phyloP scores from a whole-genome alignment of 2,888 invertebrate genomes.

The Phytoseiulus persimilis region DNA sequence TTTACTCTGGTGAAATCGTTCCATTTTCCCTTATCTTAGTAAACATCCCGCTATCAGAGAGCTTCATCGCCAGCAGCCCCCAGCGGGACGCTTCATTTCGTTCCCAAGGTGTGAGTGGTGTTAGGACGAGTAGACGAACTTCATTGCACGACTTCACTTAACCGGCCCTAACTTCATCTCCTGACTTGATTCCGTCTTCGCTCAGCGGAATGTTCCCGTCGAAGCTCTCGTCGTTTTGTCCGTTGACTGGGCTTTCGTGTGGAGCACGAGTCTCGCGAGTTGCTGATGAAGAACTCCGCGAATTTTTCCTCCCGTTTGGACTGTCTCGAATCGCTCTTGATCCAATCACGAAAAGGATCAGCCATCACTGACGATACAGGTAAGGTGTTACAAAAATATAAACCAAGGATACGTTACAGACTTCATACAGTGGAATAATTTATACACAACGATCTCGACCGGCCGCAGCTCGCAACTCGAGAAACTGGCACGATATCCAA shows the following conservation, averaged over 20 bases:
- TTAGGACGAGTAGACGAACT: neutral
- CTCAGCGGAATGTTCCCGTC: neutral
- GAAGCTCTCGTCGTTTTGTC: neutral
- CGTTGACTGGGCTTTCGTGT: neutral
- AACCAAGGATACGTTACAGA: neutral
- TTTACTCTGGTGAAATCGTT: neutral
- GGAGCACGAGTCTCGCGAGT: neutral
- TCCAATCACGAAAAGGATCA: neutral
- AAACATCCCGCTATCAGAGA: neutral
- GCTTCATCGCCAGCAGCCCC: neutral
- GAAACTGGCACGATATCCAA: neutral
- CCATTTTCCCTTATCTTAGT: neutral
- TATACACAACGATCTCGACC: neutral
- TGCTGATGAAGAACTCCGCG: neutral
- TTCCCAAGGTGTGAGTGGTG: neutral
- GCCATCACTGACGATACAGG: neutral
- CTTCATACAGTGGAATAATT: neutral
- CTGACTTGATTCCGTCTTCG: neutral
- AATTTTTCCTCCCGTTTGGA: neutral
- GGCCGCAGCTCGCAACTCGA: neutral
- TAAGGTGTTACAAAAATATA: neutral
- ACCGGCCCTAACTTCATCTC: neutral
- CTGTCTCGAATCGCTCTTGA: neutral
- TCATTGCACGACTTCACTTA: neutral
- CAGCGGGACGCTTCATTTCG: neutral